These are phyloP conservation scores for Malacoctenus gilli DNA, from an alignment of 2,797 vertebrate species.

Conservation along the genomic window DNA sequence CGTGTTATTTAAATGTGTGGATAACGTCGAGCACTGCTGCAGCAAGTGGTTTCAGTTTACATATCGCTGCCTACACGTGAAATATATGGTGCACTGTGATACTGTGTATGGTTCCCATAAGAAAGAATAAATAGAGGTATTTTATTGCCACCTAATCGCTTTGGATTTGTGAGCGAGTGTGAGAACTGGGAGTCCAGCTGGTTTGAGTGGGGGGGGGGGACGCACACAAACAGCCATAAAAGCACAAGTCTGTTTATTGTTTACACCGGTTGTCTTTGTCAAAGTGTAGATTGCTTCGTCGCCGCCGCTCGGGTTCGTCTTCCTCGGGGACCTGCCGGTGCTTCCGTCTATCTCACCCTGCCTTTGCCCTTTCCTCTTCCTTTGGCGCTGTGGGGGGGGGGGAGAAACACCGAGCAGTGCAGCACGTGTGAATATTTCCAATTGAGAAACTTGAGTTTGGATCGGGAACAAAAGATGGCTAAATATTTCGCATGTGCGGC, in stretches of 20 bases:
- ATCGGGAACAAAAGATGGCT: not conserved
- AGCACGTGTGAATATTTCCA: too few relatives aligned
- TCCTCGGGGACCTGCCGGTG: slow-evolving; percentile 21
- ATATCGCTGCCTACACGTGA: slow-evolving; percentile 57
- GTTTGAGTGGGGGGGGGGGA: too few relatives aligned
- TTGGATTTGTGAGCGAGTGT: slow-evolving; percentile 4
- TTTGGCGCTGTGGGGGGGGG: slow-evolving; percentile 78
- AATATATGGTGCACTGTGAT: slow-evolving; percentile 57
- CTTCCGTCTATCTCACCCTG: slow-evolving; percentile 65
- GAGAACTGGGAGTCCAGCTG: not conserved
- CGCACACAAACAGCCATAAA: slow-evolving; percentile 4
- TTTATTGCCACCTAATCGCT: slow-evolving; percentile 48
- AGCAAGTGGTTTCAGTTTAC: slow-evolving; percentile 55
- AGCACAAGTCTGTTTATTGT: slow-evolving; percentile 53
- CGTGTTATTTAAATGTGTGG: slow-evolving; percentile 53
- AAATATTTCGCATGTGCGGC: too few relatives aligned
- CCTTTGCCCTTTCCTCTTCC: slow-evolving; percentile 79
- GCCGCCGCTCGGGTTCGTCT: slow-evolving; percentile 16
- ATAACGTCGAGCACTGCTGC: slow-evolving; percentile 34
- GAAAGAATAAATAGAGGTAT: slow-evolving; percentile 57
- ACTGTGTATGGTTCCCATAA: slow-evolving; percentile 50
- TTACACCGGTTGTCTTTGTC: slow-evolving; percentile 10
- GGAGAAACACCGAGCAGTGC: slow-evolving; percentile 11
- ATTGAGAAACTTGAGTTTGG: not conserved
- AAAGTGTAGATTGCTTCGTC: slow-evolving; percentile 13